Conservation (phyloP, 2,113 vertebrate genomes). For the Brienomyrus brachyistius region DNA sequence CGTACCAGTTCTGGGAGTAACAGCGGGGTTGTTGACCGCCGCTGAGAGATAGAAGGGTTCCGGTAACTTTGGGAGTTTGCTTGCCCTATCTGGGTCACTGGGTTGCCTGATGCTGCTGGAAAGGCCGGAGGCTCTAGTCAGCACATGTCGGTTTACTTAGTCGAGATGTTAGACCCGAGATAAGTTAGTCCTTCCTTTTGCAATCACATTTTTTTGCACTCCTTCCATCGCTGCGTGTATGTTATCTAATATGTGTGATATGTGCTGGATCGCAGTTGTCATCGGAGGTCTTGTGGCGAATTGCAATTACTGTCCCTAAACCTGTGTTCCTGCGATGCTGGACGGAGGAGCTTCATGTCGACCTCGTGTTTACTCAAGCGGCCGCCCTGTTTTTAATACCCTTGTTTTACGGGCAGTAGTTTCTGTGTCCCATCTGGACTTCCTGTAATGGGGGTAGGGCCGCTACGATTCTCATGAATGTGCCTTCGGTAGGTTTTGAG, state of each 20-base stretch:
- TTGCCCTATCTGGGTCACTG: background rate
- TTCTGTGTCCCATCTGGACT: constrained; percentile 12
- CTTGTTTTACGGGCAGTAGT: background rate
- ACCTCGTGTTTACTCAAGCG: constrained; percentile 48
- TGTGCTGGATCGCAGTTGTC: background rate
- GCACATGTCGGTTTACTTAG: background rate
- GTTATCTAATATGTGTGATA: background rate
- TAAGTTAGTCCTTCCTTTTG: background rate
- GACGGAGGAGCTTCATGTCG: constrained; percentile 29
- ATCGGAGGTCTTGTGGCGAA: background rate
- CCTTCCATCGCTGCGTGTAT: background rate
- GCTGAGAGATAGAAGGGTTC: background rate
- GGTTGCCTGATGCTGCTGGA: background rate
- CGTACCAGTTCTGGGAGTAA: background rate
- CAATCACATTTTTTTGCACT: background rate
- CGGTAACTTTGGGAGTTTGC: background rate
- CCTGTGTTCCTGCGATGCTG: background rate
- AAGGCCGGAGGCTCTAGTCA: background rate
- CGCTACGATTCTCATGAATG: background rate
- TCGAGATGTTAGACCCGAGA: background rate
- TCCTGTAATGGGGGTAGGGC: constrained; percentile 3
- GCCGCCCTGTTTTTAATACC: constrained; percentile 28
- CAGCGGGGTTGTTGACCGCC: background rate
- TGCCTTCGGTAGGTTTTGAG: background rate
- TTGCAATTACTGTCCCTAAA: background rate